Evolutionary conservation across 2,797 vertebrate genomes (phyloP), one percentile per base, ranked within the genome.

Genomic region (Anolis apletophallus): DNA sequence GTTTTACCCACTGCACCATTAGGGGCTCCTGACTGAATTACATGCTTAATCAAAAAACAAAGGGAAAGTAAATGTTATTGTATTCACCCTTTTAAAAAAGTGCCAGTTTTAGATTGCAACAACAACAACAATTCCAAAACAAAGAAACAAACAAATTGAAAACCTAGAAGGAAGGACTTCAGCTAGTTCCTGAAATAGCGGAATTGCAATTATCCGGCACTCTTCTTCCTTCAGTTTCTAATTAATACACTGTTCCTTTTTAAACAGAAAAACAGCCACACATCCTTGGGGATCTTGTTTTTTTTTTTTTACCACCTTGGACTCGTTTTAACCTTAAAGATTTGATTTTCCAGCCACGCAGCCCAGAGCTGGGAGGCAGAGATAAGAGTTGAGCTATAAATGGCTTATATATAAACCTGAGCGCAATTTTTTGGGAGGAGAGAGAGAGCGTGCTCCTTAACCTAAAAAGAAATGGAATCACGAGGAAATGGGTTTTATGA

Each of bases 161-260:
- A 72, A 72, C 36, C 17, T 72, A 40, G 36, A 40, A 72, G 34
- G 34, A 71, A 71, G 17, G 69, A 36, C 69, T 5, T 17, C 4
- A 19, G 67, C n/a, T 1, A 26, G 29, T 5, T 77, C 29, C 72
- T 88, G 80, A 86, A 91, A 86, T 12, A 74, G 87, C 1, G 59
- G 82, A 80, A 88, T 86, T 85, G 91, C 86, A 92, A 92, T 89
- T 91, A 90, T 86, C 19, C 6, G 32, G 86, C 82, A 88, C 59
- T 85, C 40, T 78, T 87, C 85, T 91, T 84, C 79, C 57, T 26
- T 86, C 61, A 16, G n/a, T 83, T 85, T 84, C 36, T 61, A 86
- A 92, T 93, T 90, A 86, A 89, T 84, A 86, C 79, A 11, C 3
- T 6, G 23, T 61, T 7, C 12, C 12, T 32, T 76, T 21, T 11